Base-by-base conservation (phyloP, 2,888 invertebrate species). In the Sthenelais limicola region DNA sequence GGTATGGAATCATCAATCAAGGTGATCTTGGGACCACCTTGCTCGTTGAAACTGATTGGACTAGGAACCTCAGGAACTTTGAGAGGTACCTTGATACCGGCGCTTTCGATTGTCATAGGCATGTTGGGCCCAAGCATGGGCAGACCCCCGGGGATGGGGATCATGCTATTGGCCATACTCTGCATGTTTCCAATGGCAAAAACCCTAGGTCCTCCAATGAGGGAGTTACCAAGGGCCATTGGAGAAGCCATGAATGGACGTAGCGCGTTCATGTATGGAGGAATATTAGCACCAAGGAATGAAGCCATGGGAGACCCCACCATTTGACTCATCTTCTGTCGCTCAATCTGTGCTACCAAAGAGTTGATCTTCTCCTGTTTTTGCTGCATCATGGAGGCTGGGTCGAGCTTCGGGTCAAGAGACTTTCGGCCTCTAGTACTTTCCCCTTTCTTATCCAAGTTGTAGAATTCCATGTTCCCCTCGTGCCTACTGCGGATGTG, bases 401-500 rank as follows among this genome's bases (percentile, higher is more conserved):
- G 58, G 30, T 62, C 58, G 49, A 62, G 71, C 56, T 71, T 66
- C 32, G 66, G 56, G 62, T 77, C 77, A 21, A 77, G 76, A 0
- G 74, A 74, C 74, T 77, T 77, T 47, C 78, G 76, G 33, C 78
- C 78, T n/a, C 78, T 52, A 18, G 75, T 78, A 33, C 49, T 35
- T 51, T 78, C 80, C 30, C 75, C 76, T 73, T 86, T 86, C 79
- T 79, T 79, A 52, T 86, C 87, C 76, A 87, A 85, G 78, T 86
- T 86, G 80, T 87, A 87, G 78, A 84, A 86, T 49, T 84, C 83
- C 86, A 86, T 87, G 79, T 86, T 85, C 68, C 86, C 86, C 62
- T 83, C 85, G 72, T 87, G 87, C 72, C 87, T 86, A 78, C 85
- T 85, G 76, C 86, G 84, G 77, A 87, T 87, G 81, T 87, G 87